Conservation (phyloP, 2,797 vertebrate genomes). For the Pitangus sulphuratus region DNA sequence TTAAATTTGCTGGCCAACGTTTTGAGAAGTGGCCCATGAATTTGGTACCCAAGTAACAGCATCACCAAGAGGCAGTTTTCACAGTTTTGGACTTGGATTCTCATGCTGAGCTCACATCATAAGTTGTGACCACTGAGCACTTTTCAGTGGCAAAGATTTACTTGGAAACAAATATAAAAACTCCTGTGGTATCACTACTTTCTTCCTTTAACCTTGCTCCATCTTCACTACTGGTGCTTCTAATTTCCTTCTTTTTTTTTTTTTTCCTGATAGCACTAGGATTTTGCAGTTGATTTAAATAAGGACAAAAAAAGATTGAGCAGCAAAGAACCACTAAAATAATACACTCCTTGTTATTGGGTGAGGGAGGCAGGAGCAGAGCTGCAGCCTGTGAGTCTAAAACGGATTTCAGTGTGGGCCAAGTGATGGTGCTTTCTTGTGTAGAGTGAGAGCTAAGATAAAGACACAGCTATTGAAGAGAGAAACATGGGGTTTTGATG, state of each 20-base stretch:
- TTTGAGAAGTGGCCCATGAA: background rate
- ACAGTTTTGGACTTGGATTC: background rate
- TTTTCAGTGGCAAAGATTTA: background rate
- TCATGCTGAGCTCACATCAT: background rate
- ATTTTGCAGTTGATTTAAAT: background rate
- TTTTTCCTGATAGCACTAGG: background rate
- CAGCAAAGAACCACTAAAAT: background rate
- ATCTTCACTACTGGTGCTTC: background rate
- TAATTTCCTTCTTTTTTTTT: background rate
- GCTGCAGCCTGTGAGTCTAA: background rate
- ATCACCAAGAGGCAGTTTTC: background rate
- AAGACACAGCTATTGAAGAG: background rate
- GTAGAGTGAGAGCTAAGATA: background rate
- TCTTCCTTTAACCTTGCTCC: background rate
- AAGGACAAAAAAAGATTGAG: background rate
- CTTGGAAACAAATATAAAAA: background rate
- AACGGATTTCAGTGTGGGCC: background rate
- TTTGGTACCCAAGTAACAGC: background rate
- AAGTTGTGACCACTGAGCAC: background rate
- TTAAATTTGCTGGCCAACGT: background rate
- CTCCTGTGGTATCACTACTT: background rate
- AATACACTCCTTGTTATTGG: background rate
- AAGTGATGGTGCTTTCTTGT: background rate
- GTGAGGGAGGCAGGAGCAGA: background rate
- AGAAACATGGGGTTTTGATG: accelerated